Base-by-base conservation (phyloP, 2,113 vertebrate species). In the Australoheros scitulus region DNA sequence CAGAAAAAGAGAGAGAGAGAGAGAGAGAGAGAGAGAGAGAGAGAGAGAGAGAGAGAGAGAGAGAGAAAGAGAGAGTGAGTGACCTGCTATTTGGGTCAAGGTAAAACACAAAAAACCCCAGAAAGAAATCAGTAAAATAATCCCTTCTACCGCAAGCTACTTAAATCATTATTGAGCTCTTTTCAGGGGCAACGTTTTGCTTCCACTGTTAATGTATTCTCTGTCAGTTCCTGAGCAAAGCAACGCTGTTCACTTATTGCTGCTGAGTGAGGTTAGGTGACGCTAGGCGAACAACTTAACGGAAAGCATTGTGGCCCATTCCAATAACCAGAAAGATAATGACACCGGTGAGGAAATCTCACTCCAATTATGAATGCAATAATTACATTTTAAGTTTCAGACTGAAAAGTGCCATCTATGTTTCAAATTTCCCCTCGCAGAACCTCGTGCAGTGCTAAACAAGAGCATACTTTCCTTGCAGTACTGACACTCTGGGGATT, bases 241-340 rank as follows among this genome's bases (percentile, higher is more conserved):
- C 68, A 83, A 86, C 81, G 56, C 38, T 50, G 59, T 60, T 93
- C 88, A 34, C 79, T 88, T 76, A 76, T 6, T 9, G 57, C 86
- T 82, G 92, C 87, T 89, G 85, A 90, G 80, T 64, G 83, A 93
- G 88, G 83, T 77, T 87, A 94, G 74, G 76, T 82, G 82, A 91
- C 63, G 34, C 50, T 82, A 89, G 61, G 79, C 78, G 89, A 94
- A 87, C 83, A 91, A 89, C 79, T 80, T 74, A 81, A 88, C 36
- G 8, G 56, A 87, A 84, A 88, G 75, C 89, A 79, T 87, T 7
- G 26, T 24, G 77, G 77, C 77, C 80, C 17, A 43, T 50, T 83
- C 86, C 90, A 88, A 78, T 63, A 91, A 85, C 76, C 65, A 68
- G 85, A 61, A 77, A 85, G 85, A 92, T 91, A 92, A 93, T 89